A percentile compares a stretch with the other conserved stretches of the same genome.
These are phyloP conservation scores for Melanostoma mellinum DNA, from an alignment of 2,888 invertebrate genomes.

Conservation along the genomic window DNA sequence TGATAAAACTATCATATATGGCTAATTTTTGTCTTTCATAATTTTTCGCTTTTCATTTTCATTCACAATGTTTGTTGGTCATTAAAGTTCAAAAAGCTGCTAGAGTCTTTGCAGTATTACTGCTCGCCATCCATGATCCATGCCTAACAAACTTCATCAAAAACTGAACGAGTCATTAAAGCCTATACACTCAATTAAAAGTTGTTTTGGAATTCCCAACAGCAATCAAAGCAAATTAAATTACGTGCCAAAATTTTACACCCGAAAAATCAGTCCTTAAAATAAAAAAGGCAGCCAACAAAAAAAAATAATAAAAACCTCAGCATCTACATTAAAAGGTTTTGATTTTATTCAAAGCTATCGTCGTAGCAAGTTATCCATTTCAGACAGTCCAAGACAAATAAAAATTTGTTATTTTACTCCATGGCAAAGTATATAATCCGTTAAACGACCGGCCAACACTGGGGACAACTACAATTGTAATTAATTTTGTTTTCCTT, in stretches of 20 bases:
- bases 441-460: conserved; percentile 50
- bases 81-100: no score
- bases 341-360: conserved; percentile 40
- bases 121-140: no score
- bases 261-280: conserved; percentile 6
- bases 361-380: conserved; percentile 24
- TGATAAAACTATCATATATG: no score
- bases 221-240: conserved; percentile 37
- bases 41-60: no score
- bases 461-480: conserved; percentile 26
- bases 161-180: not conserved
- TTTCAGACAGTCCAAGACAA: conserved; percentile 28
- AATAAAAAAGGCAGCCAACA: conserved; percentile 29
- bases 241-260: conserved; percentile 44
- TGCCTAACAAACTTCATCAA: no score
- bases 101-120: no score
- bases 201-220: not conserved
- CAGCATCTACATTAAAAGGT: conserved; percentile 20
- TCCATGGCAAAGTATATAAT: conserved; percentile 51
- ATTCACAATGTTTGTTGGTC: no score
- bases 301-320: conserved; percentile 38
- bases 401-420: conserved; percentile 39
- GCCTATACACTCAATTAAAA: not conserved
- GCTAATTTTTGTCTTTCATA: no score
- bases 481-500: conserved; percentile 44